A percentile compares a stretch with the other conserved stretches of the same genome.
Evolutionary conservation across 2,113 vertebrate genomes (phyloP).

Genomic region (Zosterops japonicus): DNA sequence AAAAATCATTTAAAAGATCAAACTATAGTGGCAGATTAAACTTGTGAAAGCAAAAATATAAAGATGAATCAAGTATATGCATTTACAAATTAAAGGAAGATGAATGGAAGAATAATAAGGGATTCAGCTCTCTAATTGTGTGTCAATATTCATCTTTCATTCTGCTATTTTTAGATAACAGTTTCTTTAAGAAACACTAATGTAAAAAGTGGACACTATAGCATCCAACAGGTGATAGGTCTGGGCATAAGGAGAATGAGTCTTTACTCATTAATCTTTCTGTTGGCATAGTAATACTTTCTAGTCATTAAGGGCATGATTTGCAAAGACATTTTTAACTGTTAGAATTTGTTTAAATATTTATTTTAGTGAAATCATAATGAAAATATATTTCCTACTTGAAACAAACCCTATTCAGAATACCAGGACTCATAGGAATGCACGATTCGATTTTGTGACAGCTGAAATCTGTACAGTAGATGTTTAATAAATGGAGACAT

Average conservation of each 20-base stretch:
- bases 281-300: neutral
- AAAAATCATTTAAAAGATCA: neutral
- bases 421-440: neutral
- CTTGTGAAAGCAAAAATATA: neutral
- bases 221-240: neutral
- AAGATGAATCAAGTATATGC: neutral
- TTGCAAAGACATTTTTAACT: constrained; percentile 12
- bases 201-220: neutral
- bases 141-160: neutral
- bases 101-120: neutral
- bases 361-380: constrained; percentile 42
- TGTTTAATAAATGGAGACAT: constrained; percentile 60
- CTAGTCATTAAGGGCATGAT: neutral
- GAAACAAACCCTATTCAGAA: constrained; percentile 24
- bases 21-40: neutral
- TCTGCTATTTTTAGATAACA: neutral
- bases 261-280: neutral
- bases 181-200: neutral
- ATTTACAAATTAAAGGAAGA: neutral
- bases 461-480: constrained; percentile 45
- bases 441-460: constrained; percentile 52
- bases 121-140: neutral
- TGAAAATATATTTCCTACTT: constrained; percentile 28
- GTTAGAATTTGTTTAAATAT: constrained; percentile 29
- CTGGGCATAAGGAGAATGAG: neutral